Conservation (phyloP, 2,888 invertebrate genomes). For the Acrobasis repandana region DNA sequence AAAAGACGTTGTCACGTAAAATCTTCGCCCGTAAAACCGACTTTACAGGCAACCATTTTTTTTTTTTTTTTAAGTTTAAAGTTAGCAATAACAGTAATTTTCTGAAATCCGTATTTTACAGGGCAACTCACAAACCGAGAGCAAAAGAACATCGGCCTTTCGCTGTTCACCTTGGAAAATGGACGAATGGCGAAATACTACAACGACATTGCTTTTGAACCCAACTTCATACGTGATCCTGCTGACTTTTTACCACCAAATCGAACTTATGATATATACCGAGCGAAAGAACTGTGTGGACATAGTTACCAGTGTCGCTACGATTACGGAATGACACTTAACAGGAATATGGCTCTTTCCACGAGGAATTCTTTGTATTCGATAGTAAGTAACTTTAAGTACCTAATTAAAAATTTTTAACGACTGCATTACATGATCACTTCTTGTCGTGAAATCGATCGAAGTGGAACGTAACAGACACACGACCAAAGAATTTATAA, state of each 20-base stretch:
- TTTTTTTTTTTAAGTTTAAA: too few species aligned
- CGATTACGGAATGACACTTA: conserved; percentile 93
- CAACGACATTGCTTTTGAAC: conserved; percentile 89
- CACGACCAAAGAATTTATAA: too few species aligned
- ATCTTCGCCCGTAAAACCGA: too few species aligned
- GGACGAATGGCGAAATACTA: conserved; percentile 91
- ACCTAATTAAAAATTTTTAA: too few species aligned
- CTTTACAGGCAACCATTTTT: too few species aligned
- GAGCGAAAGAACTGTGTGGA: conserved; percentile 88
- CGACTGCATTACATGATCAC: too few species aligned
- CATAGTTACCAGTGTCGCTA: conserved; percentile 93
- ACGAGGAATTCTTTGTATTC: conserved; percentile 91
- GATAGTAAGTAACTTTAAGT: conserved; percentile 68
- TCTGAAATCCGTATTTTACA: conserved; percentile 42
- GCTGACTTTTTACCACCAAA: conserved; percentile 89
- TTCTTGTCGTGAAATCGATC: too few species aligned
- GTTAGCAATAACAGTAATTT: too few species aligned
- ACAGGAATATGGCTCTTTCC: conserved; percentile 92
- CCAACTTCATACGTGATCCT: conserved; percentile 88
- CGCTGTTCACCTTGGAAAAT: conserved; percentile 90
- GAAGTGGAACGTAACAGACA: too few species aligned
- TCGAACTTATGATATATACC: conserved; percentile 84
- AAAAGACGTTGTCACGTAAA: too few species aligned
- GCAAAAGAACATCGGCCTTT: conserved; percentile 86
- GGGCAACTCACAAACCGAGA: conserved; percentile 93